Evolutionary conservation across 2,888 invertebrate species (phyloP).

Genomic region (Drosophila percnosoma): DNA sequence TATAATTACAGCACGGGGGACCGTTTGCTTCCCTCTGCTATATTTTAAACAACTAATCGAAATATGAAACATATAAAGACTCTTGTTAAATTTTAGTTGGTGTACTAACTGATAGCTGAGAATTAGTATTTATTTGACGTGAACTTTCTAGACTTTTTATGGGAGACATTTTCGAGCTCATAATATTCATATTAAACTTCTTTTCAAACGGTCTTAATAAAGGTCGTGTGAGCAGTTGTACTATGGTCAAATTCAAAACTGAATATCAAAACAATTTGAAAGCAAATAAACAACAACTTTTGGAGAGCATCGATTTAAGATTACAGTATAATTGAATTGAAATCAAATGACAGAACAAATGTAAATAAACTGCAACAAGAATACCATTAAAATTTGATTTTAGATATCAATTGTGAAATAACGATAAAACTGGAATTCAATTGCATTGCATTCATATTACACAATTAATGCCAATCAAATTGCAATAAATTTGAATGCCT

Average conservation of each 20-base stretch:
- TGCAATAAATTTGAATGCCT: constrained; percentile 8
- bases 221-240: neutral
- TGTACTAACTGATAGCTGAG: neutral
- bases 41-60: neutral
- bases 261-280: neutral
- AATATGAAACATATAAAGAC: neutral
- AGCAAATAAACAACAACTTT: neutral
- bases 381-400: neutral
- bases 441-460: constrained; percentile 11
- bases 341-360: constrained; percentile 2
- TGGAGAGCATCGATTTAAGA: neutral
- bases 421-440: constrained; percentile 1
- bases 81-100: neutral
- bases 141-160: neutral
- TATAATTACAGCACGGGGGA: neutral
- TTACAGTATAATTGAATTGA: constrained; percentile 7
- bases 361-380: neutral
- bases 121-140: neutral
- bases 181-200: neutral
- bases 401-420: neutral
- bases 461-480: constrained; percentile 28
- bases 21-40: neutral
- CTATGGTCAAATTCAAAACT: too few relatives aligned
- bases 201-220: too few relatives aligned
- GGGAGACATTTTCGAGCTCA: neutral